Conservation (phyloP, 2,797 vertebrate genomes). For the Cyprinodon diabolis region DNA sequence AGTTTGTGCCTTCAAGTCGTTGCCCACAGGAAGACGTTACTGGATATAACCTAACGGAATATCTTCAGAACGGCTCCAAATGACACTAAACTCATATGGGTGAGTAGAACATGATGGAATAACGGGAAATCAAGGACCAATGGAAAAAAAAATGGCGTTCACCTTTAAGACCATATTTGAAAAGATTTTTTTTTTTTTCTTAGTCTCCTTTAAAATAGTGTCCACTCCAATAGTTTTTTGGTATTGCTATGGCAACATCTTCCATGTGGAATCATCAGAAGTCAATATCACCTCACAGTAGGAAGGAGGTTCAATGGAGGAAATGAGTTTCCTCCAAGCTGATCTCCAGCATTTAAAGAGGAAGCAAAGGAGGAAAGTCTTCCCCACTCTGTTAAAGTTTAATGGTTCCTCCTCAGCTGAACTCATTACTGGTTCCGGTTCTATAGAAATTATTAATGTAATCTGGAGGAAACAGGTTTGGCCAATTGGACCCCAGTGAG, state of each 20-base stretch:
- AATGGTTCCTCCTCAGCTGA: not conserved
- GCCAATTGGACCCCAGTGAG: not conserved
- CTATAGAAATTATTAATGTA: too few relatives aligned
- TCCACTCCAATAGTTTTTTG: conserved; percentile 54
- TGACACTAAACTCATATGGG: too few relatives aligned
- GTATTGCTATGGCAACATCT: conserved; percentile 45
- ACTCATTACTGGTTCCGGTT: not conserved
- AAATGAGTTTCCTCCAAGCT: conserved; percentile 15
- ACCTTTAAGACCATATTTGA: not conserved
- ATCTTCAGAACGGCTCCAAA: too few relatives aligned
- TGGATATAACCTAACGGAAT: too few relatives aligned
- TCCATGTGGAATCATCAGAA: conserved; percentile 46
- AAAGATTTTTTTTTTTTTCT: conserved; percentile 17
- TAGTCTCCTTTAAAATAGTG: conserved; percentile 53
- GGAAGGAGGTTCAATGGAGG: conserved; percentile 3
- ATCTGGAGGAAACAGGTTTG: too few relatives aligned
- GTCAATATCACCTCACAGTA: conserved; percentile 54
- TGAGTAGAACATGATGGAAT: too few relatives aligned
- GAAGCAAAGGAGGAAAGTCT: not conserved
- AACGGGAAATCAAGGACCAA: too few relatives aligned
- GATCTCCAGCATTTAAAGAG: not conserved
- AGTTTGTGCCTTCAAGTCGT: too few relatives aligned
- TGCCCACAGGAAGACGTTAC: too few relatives aligned
- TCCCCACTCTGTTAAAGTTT: not conserved
- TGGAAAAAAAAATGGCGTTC: too few relatives aligned